These are phyloP conservation scores for Pan paniscus DNA, from an alignment of 2,113 vertebrate species.

Conservation along the genomic window DNA sequence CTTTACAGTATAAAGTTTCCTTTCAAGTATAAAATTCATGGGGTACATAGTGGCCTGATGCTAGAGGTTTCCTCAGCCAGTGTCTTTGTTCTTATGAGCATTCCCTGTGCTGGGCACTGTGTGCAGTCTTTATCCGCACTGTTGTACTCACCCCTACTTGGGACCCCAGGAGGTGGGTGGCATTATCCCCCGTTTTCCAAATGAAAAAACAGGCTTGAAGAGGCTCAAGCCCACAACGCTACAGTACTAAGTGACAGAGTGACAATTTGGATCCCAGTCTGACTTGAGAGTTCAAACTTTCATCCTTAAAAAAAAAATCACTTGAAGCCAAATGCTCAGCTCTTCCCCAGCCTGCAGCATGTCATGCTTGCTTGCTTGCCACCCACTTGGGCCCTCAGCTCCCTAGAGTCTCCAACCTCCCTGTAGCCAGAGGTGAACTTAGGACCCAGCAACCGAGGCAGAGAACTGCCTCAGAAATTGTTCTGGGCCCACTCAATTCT, in stretches of 20 bases:
- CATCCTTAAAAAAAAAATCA: not conserved
- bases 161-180: not conserved
- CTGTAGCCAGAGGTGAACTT: not conserved
- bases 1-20: not conserved
- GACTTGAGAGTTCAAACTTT: not conserved
- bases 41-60: not conserved
- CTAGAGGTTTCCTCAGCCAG: not conserved
- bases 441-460: not conserved
- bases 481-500: not conserved
- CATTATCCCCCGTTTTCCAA: not conserved
- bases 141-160: accelerated
- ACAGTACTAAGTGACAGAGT: not conserved
- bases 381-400: not conserved
- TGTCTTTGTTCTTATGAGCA: accelerated
- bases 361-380: not conserved
- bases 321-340: not conserved
- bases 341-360: not conserved
- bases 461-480: not conserved
- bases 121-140: accelerated
- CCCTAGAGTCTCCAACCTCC: not conserved
- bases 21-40: not conserved
- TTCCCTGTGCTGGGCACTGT: accelerated
- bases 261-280: not conserved
- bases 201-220: not conserved
- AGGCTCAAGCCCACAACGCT: not conserved